These are phyloP conservation scores for Amphimallon solstitiale DNA, from an alignment of 2,888 invertebrate genomes.

Conservation along the genomic window DNA sequence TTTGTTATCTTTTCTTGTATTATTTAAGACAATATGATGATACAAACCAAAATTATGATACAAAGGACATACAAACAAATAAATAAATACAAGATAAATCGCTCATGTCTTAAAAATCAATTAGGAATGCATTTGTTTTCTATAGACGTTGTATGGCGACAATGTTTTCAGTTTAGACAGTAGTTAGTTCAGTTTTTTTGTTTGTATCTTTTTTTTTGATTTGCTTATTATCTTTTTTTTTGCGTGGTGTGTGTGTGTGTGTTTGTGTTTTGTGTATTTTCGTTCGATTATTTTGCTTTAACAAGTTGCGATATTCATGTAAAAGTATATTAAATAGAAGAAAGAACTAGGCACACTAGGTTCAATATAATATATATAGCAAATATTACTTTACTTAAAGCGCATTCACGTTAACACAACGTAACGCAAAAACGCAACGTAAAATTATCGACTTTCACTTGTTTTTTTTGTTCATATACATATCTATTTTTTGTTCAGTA, in stretches of 20 bases:
- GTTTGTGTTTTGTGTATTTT: background rate
- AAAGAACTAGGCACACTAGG: conserved; percentile 50
- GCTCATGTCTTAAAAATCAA: background rate
- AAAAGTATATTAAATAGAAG: conserved; percentile 37
- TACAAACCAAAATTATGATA: too few relatives aligned
- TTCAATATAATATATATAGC: conserved; percentile 44
- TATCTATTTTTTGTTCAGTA: conserved; percentile 25
- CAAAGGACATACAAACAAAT: too few relatives aligned
- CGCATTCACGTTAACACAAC: conserved; percentile 36
- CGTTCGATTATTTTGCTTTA: background rate
- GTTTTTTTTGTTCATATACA: conserved; percentile 13
- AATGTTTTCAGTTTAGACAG: too few relatives aligned
- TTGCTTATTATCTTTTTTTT: conserved; percentile 19
- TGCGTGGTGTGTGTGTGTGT: conserved; percentile 2
- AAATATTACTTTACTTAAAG: conserved; percentile 40
- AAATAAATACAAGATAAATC: too few relatives aligned
- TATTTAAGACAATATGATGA: too few relatives aligned
- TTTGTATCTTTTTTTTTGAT: conserved; percentile 20
- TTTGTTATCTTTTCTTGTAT: too few relatives aligned
- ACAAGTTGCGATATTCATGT: conserved; percentile 27
- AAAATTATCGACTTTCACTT: conserved; percentile 35
- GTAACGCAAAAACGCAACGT: conserved; percentile 37
- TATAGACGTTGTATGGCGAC: too few relatives aligned
- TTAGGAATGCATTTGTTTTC: background rate
- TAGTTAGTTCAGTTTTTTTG: conserved; percentile 21